A percentile compares a stretch with the other conserved stretches of the same genome.
These are phyloP conservation scores for Sitobion miscanthi DNA, from an alignment of 1,140 invertebrate species.

Conservation along the genomic window DNA sequence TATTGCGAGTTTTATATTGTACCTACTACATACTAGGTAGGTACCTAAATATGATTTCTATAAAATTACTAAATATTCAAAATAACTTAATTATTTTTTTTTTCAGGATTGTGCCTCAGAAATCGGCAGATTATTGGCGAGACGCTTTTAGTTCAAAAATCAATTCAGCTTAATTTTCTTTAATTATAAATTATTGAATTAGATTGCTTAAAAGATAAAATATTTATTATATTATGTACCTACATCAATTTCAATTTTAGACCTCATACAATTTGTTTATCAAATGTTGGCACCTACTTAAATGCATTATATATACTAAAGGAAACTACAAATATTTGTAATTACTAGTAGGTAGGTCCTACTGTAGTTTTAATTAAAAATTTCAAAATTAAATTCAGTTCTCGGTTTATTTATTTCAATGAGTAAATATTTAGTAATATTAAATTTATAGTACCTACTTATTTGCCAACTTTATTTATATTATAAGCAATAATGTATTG, in stretches of 20 bases:
- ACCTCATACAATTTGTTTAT: background rate
- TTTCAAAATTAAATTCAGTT: background rate
- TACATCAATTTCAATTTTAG: background rate
- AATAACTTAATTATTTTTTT: slow-evolving; percentile 47
- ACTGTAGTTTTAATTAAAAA: background rate
- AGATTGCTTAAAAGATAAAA: background rate
- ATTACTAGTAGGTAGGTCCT: background rate
- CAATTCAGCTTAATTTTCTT: slow-evolving; percentile 3
- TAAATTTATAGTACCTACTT: background rate
- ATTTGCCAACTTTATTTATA: background rate
- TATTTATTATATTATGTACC: background rate
- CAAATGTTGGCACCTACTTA: background rate
- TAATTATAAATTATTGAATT: background rate
- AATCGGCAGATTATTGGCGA: slow-evolving; percentile 59
- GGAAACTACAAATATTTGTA: background rate
- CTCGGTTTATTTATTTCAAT: background rate
- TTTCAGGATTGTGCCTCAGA: slow-evolving; percentile 58
- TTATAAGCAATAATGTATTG: background rate
- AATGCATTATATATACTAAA: background rate
- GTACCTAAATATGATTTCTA: background rate
- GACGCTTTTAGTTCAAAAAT: slow-evolving; percentile 59
- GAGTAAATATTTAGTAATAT: too few species aligned
- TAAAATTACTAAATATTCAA: background rate
- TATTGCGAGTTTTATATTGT: background rate
- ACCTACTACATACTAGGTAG: background rate